These are phyloP conservation scores for Leptopterna dolabrata DNA, from an alignment of 2,888 invertebrate species.

Conservation along the genomic window DNA sequence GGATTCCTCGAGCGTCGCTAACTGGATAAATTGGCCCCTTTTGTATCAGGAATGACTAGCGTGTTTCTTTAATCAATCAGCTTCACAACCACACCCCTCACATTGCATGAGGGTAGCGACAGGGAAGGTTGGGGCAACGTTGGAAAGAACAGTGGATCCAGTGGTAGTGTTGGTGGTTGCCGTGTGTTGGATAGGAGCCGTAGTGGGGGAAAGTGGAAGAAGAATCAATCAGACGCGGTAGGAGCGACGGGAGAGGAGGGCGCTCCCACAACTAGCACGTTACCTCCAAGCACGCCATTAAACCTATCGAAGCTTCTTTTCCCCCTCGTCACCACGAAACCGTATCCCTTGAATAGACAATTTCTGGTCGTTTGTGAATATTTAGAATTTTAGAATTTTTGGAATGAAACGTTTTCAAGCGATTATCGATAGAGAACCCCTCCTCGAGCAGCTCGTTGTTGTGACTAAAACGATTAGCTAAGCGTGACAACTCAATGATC, in stretches of 20 bases:
- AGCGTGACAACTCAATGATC: no score
- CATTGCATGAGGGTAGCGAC: background rate
- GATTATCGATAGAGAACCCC: no score
- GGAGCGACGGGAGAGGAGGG: background rate
- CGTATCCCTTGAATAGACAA: background rate
- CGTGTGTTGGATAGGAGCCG: slow-evolving; percentile 4
- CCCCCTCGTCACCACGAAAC: background rate
- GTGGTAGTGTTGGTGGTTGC: background rate
- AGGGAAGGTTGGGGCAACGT: background rate
- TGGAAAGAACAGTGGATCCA: background rate
- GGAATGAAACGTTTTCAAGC: no score
- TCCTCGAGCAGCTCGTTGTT: no score
- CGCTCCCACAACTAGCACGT: slow-evolving; percentile 22
- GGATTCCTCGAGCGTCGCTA: slow-evolving; percentile 9
- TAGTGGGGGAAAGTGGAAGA: slow-evolving; percentile 27
- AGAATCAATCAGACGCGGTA: slow-evolving; percentile 45
- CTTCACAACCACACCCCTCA: slow-evolving; percentile 44
- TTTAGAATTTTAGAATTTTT: background rate
- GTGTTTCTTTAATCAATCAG: slow-evolving; percentile 48
- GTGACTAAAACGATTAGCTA: no score
- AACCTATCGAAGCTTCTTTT: background rate
- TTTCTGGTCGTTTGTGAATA: background rate
- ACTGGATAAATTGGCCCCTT: slow-evolving; percentile 36
- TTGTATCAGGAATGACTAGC: slow-evolving; percentile 42
- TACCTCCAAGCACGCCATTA: slow-evolving; percentile 21